Evolutionary conservation across 2,113 vertebrate genomes (phyloP).

Genomic region (Salvator merianae): DNA sequence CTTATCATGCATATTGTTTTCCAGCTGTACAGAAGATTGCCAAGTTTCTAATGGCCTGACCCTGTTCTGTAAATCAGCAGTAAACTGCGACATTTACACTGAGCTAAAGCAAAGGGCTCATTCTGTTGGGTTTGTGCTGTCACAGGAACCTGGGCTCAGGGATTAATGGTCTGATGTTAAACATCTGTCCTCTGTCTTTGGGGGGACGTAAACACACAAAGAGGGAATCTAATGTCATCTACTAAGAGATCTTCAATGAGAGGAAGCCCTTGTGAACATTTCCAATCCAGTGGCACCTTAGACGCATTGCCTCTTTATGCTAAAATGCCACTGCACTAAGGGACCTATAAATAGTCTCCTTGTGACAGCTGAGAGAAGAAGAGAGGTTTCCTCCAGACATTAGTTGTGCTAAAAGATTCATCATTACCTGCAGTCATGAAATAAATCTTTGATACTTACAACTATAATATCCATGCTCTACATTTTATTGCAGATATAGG

Average conservation of each 20-base stretch:
- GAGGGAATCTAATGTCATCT: slow-evolving; percentile 83
- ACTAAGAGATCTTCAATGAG: slow-evolving; percentile 83
- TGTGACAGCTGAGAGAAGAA: slow-evolving; percentile 84
- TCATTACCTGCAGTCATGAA: slow-evolving; percentile 88
- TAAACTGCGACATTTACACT: slow-evolving; percentile 86
- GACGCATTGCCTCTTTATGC: slow-evolving; percentile 84
- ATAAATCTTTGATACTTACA: slow-evolving; percentile 89
- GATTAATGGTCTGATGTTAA: slow-evolving; percentile 88
- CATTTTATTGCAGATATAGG: slow-evolving; percentile 87
- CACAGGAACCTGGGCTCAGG: slow-evolving; percentile 81
- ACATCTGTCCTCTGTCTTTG: slow-evolving; percentile 87
- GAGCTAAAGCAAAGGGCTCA: slow-evolving; percentile 84
- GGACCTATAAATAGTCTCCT: slow-evolving; percentile 86
- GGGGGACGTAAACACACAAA: slow-evolving; percentile 84
- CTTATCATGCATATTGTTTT: slow-evolving; percentile 90
- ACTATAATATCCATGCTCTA: slow-evolving; percentile 86
- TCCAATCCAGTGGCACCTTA: slow-evolving; percentile 79
- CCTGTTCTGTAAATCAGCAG: slow-evolving; percentile 88
- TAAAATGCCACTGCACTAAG: slow-evolving; percentile 85
- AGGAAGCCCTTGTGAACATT: slow-evolving; percentile 82
- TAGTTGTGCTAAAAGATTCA: slow-evolving; percentile 89
- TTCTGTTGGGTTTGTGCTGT: slow-evolving; percentile 85
- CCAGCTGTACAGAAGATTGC: slow-evolving; percentile 87
- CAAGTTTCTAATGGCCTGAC: slow-evolving; percentile 89
- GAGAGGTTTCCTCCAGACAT: slow-evolving; percentile 88